Base-by-base conservation (phyloP, 2,797 vertebrate genomes). In the Diglossa cyanea region DNA sequence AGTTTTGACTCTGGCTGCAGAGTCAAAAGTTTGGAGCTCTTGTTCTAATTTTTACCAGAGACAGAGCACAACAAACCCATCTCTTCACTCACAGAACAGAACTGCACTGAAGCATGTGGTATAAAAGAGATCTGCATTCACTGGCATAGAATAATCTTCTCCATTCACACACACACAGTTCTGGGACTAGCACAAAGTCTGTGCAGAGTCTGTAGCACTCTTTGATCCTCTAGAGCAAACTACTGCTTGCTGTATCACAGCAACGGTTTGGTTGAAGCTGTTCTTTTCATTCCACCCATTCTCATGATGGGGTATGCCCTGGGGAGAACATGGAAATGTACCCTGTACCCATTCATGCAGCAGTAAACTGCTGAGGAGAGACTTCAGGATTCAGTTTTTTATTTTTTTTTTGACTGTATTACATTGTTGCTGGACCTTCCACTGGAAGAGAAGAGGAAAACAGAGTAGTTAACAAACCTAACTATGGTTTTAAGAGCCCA, bases 391-490 rank as follows among this genome's bases (percentile, higher is more conserved):
- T 84, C 55, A 54, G 28, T 4, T 35, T 83, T 92, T 94, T 0
- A 9, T 88, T 70, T 88, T 78, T 88, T 78, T 37, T 67, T 53
- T 77, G 81, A 80, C 37, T 85, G 25, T 79, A 76, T 62, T 85
- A 85, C 74, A 81, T 54, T 48, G 39, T 37, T 95, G 83, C 80
- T 57, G 53, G 96, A 95, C 42, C 51, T 92, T 48, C 77, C 50
- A 89, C 51, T 50, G 76, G 81, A 67, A 85, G 11, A 47, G 40
- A 3, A 47, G 31, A 93, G 61, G 50, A 81, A 95, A 94, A 88
- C 51, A 90, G 71, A 95, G 42, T 60, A 88, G 39, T 77, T 88
- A 91, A 93, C 25, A 21, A 96, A 83, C 37, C 60, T 62, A 93
- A 77, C 53, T 63, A 53, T 17, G 13, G 7, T 62, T 95, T 95